These are phyloP conservation scores for Podiceps cristatus DNA, from an alignment of 2,113 vertebrate genomes.

Conservation along the genomic window DNA sequence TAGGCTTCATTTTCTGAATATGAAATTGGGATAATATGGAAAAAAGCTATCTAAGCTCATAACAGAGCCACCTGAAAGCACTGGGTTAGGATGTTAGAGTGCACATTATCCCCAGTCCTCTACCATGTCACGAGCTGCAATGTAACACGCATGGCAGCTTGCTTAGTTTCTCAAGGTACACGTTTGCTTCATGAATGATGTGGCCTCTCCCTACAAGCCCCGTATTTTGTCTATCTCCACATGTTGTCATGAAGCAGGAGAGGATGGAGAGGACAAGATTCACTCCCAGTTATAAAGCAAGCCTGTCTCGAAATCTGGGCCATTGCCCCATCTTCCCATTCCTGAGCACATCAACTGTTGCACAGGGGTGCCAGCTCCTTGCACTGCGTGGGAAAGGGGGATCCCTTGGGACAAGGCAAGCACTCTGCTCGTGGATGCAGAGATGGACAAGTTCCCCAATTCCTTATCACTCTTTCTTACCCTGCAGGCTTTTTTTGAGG, in stretches of 20 bases:
- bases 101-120: background rate
- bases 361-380: background rate
- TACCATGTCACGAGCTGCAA: background rate
- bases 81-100: background rate
- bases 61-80: background rate
- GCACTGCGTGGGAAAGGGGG: fast-evolving
- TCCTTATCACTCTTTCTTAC: background rate
- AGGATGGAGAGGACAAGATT: background rate
- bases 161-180: background rate
- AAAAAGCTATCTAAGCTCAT: background rate
- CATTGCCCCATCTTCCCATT: background rate
- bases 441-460: background rate
- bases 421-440: background rate
- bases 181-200: background rate
- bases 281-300: background rate
- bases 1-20: background rate
- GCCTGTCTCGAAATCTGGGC: background rate
- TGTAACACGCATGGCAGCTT: background rate
- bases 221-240: background rate
- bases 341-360: background rate
- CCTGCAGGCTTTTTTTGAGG: background rate
- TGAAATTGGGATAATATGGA: background rate
- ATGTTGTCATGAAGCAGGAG: background rate
- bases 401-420: background rate
- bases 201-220: background rate